Base-by-base conservation (phyloP, 2,113 vertebrate species). In the Podarcis raffonei region DNA sequence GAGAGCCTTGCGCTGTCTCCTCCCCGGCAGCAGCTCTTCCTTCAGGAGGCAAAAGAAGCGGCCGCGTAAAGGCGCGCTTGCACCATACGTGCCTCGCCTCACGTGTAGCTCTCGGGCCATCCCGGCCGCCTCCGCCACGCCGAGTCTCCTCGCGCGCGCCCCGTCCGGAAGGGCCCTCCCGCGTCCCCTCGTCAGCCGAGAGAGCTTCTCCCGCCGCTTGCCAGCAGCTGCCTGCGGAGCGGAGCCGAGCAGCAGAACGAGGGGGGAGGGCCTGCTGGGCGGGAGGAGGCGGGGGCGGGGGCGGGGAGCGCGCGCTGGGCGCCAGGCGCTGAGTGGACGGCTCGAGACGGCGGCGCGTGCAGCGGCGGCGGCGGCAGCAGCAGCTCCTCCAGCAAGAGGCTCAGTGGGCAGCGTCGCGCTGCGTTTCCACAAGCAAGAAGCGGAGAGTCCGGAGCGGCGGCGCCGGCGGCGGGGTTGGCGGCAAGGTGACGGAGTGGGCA, bases 261-360 rank as follows among this genome's bases (percentile, higher is more conserved):
- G 15, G 66, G 25, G 30, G 71, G n/a, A 30, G 53, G 30, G 57
- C 16, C 1, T 82, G 86, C 71, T 81, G 80, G 39, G 87, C 30
- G 82, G 77, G 78, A 6, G 83, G 42, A 12, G 77, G 79, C 48
- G 48, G 48, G 48, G 48, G 48, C 9, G 72, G 35, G 42, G 35
- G 30, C 53, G 77, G 87, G 92, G 90, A 62, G 88, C 65, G 91
- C 39, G 91, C 90, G 93, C 90, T 25, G 57, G 90, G 95, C 89
- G 92, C 92, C 1, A 84, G 91, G 88, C 62, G 92, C 93, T 77
- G 88, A 91, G 91, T 92, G 95, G 91, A 71, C 88, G 87, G 93
- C 95, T 83, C 72, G 78, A 92, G 94, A 89, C 93, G 76, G 95
- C 91, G 82, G 92, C 91, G 84, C 71, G 95, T 93, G 84, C 94